Conservation (phyloP, 2,888 invertebrate genomes). For the Drosophila trichaetosa region DNA sequence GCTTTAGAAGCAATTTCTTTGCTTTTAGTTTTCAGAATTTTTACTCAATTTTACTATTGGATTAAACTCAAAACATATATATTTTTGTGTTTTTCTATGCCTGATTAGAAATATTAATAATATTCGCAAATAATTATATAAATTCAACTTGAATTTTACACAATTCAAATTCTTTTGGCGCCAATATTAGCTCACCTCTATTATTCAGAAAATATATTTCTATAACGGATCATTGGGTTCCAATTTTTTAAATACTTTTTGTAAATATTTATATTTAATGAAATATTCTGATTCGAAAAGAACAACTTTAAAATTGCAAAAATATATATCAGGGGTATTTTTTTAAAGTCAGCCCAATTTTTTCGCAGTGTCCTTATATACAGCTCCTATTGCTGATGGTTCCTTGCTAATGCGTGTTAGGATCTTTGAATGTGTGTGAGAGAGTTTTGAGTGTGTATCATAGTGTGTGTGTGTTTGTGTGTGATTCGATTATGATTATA, state of each 20-base stretch:
- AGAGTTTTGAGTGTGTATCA: neutral
- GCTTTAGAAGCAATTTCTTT: rapidly evolving
- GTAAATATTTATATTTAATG: neutral
- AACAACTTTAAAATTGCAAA: too few relatives aligned
- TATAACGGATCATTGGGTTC: neutral
- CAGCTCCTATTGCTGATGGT: slow-evolving; percentile 3
- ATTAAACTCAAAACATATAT: neutral
- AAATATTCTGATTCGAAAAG: too few relatives aligned
- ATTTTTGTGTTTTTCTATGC: neutral
- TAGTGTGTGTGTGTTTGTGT: slow-evolving; percentile 1
- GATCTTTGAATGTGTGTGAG: neutral
- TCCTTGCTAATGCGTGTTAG: slow-evolving; percentile 3
- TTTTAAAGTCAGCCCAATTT: neutral
- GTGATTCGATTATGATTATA: slow-evolving; percentile 6
- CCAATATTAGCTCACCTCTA: neutral
- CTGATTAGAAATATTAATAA: neutral
- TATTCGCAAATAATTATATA: neutral
- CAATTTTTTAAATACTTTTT: neutral
- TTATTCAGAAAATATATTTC: neutral
- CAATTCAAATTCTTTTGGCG: neutral
- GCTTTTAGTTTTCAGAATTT: neutral
- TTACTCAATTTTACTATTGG: neutral
- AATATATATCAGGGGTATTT: neutral
- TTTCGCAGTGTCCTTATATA: slow-evolving; percentile 1
- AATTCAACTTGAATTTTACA: neutral